These are phyloP conservation scores for Melipona beecheii DNA, from an alignment of 2,888 invertebrate species.

Conservation along the genomic window DNA sequence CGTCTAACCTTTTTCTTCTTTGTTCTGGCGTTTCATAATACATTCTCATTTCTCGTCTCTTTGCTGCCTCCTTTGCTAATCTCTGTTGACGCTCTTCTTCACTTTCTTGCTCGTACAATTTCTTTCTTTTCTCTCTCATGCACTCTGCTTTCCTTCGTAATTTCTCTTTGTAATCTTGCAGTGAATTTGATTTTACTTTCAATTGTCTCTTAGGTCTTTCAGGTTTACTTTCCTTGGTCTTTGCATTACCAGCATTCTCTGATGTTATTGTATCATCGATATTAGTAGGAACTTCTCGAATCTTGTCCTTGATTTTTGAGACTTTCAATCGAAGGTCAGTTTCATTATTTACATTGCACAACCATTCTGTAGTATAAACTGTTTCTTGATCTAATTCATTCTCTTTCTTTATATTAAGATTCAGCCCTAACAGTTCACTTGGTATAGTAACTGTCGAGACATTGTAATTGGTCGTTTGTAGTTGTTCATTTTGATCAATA, in stretches of 20 bases:
- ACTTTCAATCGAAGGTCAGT: slow-evolving; percentile 51
- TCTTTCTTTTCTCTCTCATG: slow-evolving; percentile 76
- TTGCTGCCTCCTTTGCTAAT: slow-evolving; percentile 74
- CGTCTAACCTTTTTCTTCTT: slow-evolving; percentile 75
- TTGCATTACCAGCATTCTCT: slow-evolving; percentile 37
- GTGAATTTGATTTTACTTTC: slow-evolving; percentile 47
- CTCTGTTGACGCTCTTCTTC: slow-evolving; percentile 71
- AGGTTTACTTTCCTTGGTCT: slow-evolving; percentile 41
- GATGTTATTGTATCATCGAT: slow-evolving; percentile 48
- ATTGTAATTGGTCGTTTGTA: slow-evolving; percentile 63
- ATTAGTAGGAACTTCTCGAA: slow-evolving; percentile 52
- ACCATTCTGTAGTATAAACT: slow-evolving; percentile 69
- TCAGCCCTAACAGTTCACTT: slow-evolving; percentile 67
- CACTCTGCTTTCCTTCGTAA: slow-evolving; percentile 73
- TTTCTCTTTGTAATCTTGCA: slow-evolving; percentile 69
- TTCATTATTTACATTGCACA: slow-evolving; percentile 56
- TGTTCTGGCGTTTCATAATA: slow-evolving; percentile 79
- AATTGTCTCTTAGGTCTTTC: slow-evolving; percentile 57
- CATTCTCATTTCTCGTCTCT: slow-evolving; percentile 76
- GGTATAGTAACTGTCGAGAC: slow-evolving; percentile 70
- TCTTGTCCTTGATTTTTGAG: slow-evolving; percentile 53
- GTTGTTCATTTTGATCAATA: slow-evolving; percentile 61
- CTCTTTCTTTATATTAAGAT: slow-evolving; percentile 73
- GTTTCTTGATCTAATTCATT: slow-evolving; percentile 52
- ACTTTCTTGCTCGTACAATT: slow-evolving; percentile 73